Base-by-base conservation (phyloP, 2,113 vertebrate species). In the Notarius quadriscutis region DNA sequence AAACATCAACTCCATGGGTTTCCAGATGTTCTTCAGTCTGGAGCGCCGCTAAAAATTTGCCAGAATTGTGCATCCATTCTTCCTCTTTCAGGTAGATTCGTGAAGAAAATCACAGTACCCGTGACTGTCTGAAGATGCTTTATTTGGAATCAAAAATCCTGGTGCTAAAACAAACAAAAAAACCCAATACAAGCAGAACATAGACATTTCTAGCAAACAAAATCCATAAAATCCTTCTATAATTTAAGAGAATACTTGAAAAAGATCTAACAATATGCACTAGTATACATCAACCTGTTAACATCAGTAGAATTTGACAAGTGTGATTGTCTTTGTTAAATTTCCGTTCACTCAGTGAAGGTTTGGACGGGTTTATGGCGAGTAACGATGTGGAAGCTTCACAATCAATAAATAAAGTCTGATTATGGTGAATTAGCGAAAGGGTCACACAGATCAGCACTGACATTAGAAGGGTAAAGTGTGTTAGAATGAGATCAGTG, bases 91-190 rank as follows among this genome's bases (percentile, higher is more conserved):
- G 25, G 51, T 27, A 55, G 0, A 55, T 8, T 79, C 12, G 3
- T 27, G 0, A 78, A 79, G 51, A 55, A 58, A 10, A 57, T 10
- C 51, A 4, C 27, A 20, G 15, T 20, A 34, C 30, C 7, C 57
- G 11, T 7, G 20, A 22, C 18, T 62, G 57, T 81, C 58, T 41
- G 50, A 62, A 63, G 80, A 87, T 17, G 11, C 69, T 87, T 87
- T 87, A 87, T 87, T 87, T 17, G 55, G 74, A 86, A 65, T 83
- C 81, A 50, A 83, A 83, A 84, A 7, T 27, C 77, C 67, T 48
- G 48, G 12, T 7, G 27, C 34, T 4, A 71, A 85, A 57, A 65
- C 17, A 41, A 41, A 41, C 2, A 41, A 41, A 41, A 41, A 41
- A 41, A 41, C 4, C 41, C 41, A 15, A 87, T 11, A 77, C n/a